phyloP scores from a whole-genome alignment of 2,113 vertebrate genomes.

The Pachyramphus minor region DNA sequence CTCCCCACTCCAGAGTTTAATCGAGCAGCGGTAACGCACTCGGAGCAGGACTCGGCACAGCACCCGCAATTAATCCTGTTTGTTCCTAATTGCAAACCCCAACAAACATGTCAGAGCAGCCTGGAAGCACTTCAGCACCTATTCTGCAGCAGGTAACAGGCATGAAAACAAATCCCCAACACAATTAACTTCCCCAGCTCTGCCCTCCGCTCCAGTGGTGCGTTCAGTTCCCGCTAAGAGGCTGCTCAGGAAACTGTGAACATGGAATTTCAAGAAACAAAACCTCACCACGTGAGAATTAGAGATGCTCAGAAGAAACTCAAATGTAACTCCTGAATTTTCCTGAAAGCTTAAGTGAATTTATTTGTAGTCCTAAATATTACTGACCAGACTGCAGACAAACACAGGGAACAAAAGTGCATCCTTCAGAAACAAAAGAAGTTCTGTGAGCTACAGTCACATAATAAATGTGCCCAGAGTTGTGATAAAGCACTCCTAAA shows the following conservation, averaged over 20 bases:
- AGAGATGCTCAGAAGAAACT: neutral
- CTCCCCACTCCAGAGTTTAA: neutral
- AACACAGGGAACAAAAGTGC: neutral
- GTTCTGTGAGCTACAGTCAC: neutral
- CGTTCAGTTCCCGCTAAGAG: neutral
- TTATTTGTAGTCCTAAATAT: neutral
- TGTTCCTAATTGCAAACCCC: conserved; percentile 34
- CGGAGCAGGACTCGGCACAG: neutral
- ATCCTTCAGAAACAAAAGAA: neutral
- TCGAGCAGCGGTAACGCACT: neutral
- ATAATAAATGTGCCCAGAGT: neutral
- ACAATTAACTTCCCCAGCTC: neutral
- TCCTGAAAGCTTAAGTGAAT: neutral
- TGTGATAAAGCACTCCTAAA: conserved; percentile 22
- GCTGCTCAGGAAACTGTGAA: neutral
- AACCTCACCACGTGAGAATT: neutral
- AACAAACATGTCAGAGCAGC: neutral
- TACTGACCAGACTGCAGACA: neutral
- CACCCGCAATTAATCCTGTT: conserved; percentile 40
- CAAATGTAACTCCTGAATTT: neutral
- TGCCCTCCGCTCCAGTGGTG: neutral
- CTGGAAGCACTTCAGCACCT: neutral
- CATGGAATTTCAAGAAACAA: neutral
- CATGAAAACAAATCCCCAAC: neutral
- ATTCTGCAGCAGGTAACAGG: neutral